These are phyloP conservation scores for Castor canadensis DNA, from an alignment of 2,113 vertebrate genomes.

Conservation along the genomic window DNA sequence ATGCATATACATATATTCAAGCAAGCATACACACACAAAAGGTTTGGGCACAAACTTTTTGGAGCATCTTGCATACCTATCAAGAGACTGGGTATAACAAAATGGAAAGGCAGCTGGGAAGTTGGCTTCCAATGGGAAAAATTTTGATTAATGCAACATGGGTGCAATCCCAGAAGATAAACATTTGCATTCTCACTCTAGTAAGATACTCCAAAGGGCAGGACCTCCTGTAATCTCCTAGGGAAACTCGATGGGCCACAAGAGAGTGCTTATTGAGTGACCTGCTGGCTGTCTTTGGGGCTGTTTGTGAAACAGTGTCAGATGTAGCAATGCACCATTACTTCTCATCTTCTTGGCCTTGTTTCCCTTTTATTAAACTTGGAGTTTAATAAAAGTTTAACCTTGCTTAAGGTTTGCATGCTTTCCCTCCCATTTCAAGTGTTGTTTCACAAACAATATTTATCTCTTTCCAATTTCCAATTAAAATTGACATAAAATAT, in stretches of 20 bases:
- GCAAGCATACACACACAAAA: background rate
- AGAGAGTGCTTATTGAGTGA: background rate
- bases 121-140: background rate
- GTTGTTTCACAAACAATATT: too few relatives aligned
- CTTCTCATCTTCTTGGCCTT: background rate
- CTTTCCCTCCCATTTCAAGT: background rate
- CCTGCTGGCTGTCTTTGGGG: background rate
- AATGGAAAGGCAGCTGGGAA: background rate
- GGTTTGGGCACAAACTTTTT: background rate
- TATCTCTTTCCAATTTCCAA: background rate
- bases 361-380: background rate
- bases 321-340: background rate
- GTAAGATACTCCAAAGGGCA: background rate
- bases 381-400: too few relatives aligned
- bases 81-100: background rate
- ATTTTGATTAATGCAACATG: background rate
- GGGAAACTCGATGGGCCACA: background rate
- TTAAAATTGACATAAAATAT: background rate
- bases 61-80: background rate
- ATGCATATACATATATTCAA: background rate
- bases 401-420: background rate
- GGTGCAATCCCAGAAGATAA: background rate
- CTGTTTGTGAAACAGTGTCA: background rate
- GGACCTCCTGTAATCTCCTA: background rate
- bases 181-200: background rate